These are phyloP conservation scores for Arctocebus calabarensis DNA, from an alignment of 2,797 vertebrate genomes.

Conservation along the genomic window DNA sequence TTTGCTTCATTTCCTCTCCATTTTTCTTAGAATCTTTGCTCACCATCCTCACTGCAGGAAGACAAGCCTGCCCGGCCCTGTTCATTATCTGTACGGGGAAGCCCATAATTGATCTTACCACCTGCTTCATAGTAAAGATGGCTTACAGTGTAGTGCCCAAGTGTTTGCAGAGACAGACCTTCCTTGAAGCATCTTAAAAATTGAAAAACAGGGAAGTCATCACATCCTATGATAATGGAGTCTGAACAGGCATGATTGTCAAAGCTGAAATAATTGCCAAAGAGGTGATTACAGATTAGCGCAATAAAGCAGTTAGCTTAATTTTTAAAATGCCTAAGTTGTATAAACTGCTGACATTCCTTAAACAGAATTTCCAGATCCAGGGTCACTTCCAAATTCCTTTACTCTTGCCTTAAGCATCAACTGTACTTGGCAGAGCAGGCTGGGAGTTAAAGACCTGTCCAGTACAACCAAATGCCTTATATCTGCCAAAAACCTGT, in stretches of 20 bases:
- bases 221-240: not conserved
- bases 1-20: not conserved
- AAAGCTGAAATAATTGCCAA: slow-evolving; percentile 34
- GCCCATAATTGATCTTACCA: not conserved
- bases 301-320: not conserved
- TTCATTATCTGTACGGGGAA: not conserved
- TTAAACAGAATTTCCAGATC: slow-evolving; percentile 52
- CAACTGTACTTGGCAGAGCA: slow-evolving; percentile 48
- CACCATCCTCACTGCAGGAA: not conserved
- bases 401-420: slow-evolving; percentile 64
- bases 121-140: not conserved
- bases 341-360: slow-evolving; percentile 39
- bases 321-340: slow-evolving; percentile 50
- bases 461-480: not conserved
- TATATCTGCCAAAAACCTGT: not conserved
- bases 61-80: not conserved
- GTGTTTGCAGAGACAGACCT: slow-evolving; percentile 8
- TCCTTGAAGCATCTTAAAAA: slow-evolving; percentile 23
- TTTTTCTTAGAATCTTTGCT: slow-evolving; percentile 29
- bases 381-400: slow-evolving; percentile 62
- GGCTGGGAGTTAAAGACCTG: slow-evolving; percentile 39
- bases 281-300: not conserved
- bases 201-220: slow-evolving; percentile 16
- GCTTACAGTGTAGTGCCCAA: not conserved
- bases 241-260: not conserved